Evolutionary conservation across 2,113 vertebrate genomes (phyloP).

Genomic region (Psilopsiagon aurifrons): DNA sequence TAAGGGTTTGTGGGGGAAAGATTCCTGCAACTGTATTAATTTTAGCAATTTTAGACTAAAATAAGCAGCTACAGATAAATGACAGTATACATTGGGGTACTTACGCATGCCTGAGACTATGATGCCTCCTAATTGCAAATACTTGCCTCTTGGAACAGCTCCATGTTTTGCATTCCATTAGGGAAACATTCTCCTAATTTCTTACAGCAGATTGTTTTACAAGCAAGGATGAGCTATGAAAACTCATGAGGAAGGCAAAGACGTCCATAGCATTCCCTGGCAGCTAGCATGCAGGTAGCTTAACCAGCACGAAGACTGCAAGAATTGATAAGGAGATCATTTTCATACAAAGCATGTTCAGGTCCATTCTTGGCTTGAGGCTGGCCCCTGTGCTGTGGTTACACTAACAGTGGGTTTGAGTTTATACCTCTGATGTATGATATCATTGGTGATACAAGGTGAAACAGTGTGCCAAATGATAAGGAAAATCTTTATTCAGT

Average conservation of each 20-base stretch:
- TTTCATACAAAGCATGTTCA: neutral
- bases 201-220: neutral
- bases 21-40: conserved; percentile 58
- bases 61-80: conserved; percentile 58
- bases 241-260: neutral
- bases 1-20: conserved; percentile 69
- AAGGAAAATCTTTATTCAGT: neutral
- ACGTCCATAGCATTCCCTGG: neutral
- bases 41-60: conserved; percentile 68
- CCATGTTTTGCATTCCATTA: neutral
- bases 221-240: neutral
- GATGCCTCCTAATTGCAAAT: neutral
- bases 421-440: neutral
- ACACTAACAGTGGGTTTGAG: neutral
- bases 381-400: neutral
- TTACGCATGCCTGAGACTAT: neutral
- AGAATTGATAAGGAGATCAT: neutral
- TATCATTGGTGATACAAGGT: neutral
- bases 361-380: neutral
- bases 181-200: neutral
- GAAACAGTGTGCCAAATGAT: neutral
- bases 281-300: neutral
- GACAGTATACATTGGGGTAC: neutral
- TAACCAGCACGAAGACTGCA: neutral
- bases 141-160: neutral